A percentile compares a stretch with the other conserved stretches of the same genome.
These are phyloP conservation scores for Anoura caudifer DNA, from an alignment of 2,113 vertebrate species.

Conservation along the genomic window DNA sequence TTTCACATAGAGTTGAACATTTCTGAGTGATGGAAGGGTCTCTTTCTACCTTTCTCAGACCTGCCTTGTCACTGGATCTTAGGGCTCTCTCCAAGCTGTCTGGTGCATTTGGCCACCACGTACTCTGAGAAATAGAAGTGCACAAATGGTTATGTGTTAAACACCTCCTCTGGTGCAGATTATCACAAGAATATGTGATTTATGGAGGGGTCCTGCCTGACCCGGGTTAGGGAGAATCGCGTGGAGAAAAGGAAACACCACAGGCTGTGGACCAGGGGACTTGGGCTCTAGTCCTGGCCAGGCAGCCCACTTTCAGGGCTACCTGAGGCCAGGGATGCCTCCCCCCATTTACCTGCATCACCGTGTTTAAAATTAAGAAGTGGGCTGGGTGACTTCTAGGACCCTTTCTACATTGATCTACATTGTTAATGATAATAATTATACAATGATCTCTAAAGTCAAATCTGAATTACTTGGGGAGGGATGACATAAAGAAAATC, in stretches of 20 bases:
- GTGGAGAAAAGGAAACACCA: accelerated
- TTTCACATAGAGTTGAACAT: accelerated
- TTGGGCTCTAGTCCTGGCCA: not conserved
- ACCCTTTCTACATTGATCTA: not conserved
- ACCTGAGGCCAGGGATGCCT: accelerated
- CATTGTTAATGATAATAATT: not conserved
- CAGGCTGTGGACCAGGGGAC: too few relatives aligned
- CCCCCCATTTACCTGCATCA: accelerated
- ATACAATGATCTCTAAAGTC: not conserved
- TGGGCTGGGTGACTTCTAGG: not conserved
- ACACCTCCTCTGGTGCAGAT: not conserved
- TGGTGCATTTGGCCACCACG: accelerated
- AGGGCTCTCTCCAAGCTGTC: not conserved
- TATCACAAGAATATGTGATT: not conserved
- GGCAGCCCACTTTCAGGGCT: not conserved
- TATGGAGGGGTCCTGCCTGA: not conserved
- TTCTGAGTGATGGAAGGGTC: not conserved
- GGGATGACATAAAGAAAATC: not conserved
- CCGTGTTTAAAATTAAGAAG: not conserved
- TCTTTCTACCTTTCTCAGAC: accelerated
- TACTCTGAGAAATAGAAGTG: not conserved
- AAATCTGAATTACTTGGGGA: not conserved
- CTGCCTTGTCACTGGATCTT: too few relatives aligned
- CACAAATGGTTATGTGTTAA: accelerated
- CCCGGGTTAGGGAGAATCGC: accelerated